These are phyloP conservation scores for Passer domesticus DNA, from an alignment of 2,113 vertebrate genomes.

Conservation along the genomic window DNA sequence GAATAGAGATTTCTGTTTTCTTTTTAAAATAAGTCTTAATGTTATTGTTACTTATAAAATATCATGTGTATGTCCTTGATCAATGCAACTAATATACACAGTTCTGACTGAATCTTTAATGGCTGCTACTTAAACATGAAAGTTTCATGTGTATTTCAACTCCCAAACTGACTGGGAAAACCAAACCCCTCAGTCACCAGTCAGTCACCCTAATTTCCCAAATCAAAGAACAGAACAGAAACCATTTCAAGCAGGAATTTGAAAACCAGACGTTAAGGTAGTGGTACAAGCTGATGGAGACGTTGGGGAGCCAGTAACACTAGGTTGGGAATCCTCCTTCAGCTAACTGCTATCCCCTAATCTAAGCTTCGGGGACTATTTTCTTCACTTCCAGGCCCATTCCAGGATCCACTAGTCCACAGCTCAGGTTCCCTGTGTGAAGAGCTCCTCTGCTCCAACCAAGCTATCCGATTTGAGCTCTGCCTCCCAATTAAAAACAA, in stretches of 20 bases:
- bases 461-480: neutral
- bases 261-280: neutral
- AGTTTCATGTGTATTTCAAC: neutral
- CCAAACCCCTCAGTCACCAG: neutral
- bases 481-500: neutral
- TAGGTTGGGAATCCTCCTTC: neutral
- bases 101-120: neutral
- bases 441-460: neutral
- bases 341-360: neutral
- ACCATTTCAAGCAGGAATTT: neutral
- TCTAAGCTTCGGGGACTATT: neutral
- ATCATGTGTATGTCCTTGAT: neutral
- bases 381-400: neutral
- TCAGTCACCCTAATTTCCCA: neutral
- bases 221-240: neutral
- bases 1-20: neutral
- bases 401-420: neutral
- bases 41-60: neutral
- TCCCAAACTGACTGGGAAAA: neutral
- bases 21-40: neutral
- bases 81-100: neutral
- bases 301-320: neutral
- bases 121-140: neutral
- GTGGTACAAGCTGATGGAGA: neutral
- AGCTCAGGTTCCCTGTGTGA: neutral